Evolutionary conservation across 2,797 vertebrate species (phyloP).

Genomic region (Sebastes steindachneri): DNA sequence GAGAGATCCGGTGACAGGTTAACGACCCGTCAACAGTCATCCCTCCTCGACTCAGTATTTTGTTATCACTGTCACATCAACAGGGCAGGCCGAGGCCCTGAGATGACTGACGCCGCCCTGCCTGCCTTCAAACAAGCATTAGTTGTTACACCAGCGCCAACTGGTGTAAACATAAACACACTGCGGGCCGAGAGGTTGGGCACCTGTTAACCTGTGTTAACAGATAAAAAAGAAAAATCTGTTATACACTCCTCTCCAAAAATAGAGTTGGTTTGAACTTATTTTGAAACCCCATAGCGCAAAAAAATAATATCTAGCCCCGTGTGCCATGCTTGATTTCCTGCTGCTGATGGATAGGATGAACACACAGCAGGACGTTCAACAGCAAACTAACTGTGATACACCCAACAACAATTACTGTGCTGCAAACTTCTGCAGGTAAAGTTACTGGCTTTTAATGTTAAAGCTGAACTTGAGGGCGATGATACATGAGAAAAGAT

Average conservation of each 20-base stretch:
- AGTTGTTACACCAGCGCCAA: constrained; percentile 35
- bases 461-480: not conserved
- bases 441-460: not conserved
- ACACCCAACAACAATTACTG: not conserved
- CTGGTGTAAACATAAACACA: constrained; percentile 18
- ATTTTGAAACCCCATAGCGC: not conserved
- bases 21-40: constrained; percentile 1
- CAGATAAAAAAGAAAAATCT: constrained; percentile 20
- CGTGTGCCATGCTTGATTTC: constrained; percentile 1
- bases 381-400: not conserved
- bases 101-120: constrained; percentile 17
- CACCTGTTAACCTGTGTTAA: not conserved
- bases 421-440: not conserved
- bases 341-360: not conserved
- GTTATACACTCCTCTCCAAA: not conserved
- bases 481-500: not conserved
- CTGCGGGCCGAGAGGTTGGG: constrained; percentile 1
- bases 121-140: constrained; percentile 64
- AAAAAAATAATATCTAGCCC: not conserved
- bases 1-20: not conserved
- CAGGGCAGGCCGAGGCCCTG: not conserved
- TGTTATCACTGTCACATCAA: constrained; percentile 32
- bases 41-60: constrained; percentile 8
- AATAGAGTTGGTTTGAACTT: not conserved
- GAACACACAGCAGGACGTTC: not conserved